These are phyloP conservation scores for Lutraria lutraria DNA, from an alignment of 2,888 invertebrate species.

Conservation along the genomic window DNA sequence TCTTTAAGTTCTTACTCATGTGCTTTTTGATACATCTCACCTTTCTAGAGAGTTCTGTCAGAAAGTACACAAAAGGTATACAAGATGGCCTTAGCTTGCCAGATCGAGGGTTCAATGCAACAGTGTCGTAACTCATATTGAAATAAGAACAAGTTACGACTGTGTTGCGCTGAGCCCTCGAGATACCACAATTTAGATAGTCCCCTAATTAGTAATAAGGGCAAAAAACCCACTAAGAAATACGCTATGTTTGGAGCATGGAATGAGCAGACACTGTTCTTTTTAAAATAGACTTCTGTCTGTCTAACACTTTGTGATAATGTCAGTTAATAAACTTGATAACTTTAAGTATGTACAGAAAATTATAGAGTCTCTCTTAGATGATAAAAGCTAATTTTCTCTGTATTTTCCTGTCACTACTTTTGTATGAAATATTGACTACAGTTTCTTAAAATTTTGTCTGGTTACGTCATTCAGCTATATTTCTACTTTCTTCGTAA, in stretches of 20 bases:
- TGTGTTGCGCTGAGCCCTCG: too few species aligned
- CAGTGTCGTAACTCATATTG: too few species aligned
- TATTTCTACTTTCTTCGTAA: not conserved
- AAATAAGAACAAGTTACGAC: too few species aligned
- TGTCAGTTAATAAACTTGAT: not conserved
- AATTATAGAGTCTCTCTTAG: not conserved
- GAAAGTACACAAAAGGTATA: too few species aligned
- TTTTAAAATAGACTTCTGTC: not conserved
- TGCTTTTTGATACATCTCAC: too few species aligned
- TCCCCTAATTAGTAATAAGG: too few species aligned
- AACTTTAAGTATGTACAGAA: not conserved
- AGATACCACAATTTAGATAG: too few species aligned
- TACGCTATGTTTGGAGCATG: not conserved
- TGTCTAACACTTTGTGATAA: not conserved
- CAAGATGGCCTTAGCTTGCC: too few species aligned
- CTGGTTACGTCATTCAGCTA: not conserved
- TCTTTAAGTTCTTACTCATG: too few species aligned
- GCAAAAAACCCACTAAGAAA: not conserved
- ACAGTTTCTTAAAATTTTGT: not conserved
- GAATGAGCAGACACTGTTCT: not conserved
- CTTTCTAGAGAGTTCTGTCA: too few species aligned
- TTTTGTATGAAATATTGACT: not conserved
- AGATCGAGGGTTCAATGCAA: too few species aligned
- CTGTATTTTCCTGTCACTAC: not conserved
- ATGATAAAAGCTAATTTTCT: conserved; percentile 15